These are phyloP conservation scores for Eulemur macaco DNA, from an alignment of 2,113 vertebrate species.

Conservation along the genomic window DNA sequence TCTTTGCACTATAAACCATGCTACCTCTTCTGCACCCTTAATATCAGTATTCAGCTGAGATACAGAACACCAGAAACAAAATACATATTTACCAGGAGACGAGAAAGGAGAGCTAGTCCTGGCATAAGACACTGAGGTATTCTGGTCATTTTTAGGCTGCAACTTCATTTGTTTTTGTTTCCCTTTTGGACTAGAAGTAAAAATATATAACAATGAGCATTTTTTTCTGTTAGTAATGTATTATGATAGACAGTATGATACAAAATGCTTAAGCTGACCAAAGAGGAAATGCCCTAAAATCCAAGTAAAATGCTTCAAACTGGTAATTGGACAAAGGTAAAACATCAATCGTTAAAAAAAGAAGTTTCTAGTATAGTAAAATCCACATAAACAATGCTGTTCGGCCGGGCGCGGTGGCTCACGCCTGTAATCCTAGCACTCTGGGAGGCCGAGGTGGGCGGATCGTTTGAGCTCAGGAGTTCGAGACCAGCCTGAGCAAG, in stretches of 20 bases:
- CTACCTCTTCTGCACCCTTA: not conserved
- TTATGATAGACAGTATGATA: not conserved
- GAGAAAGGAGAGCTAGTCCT: conserved; percentile 89
- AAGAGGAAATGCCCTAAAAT: conserved; percentile 19
- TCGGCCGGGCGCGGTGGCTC: too few species aligned
- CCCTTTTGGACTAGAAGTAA: conserved; percentile 89
- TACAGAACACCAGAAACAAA: conserved; percentile 6
- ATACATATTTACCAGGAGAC: conserved; percentile 87
- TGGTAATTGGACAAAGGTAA: conserved; percentile 14
- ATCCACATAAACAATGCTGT: conserved; percentile 40
- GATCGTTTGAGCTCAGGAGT: too few species aligned
- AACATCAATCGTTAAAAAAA: not conserved
- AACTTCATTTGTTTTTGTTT: conserved; percentile 93
- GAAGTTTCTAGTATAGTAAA: not conserved
- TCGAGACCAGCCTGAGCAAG: too few species aligned
- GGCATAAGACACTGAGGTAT: conserved; percentile 88
- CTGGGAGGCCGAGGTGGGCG: too few species aligned
- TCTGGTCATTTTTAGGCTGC: conserved; percentile 87
- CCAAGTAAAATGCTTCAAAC: conserved; percentile 37
- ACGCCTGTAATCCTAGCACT: too few species aligned
- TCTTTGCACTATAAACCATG: not conserved
- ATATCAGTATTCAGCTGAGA: conserved; percentile 10
- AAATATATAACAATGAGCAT: conserved; percentile 47
- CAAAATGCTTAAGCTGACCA: conserved; percentile 32
- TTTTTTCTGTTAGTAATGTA: conserved; percentile 15